Conservation (phyloP, 2,797 vertebrate genomes). For the Paguma larvata region DNA sequence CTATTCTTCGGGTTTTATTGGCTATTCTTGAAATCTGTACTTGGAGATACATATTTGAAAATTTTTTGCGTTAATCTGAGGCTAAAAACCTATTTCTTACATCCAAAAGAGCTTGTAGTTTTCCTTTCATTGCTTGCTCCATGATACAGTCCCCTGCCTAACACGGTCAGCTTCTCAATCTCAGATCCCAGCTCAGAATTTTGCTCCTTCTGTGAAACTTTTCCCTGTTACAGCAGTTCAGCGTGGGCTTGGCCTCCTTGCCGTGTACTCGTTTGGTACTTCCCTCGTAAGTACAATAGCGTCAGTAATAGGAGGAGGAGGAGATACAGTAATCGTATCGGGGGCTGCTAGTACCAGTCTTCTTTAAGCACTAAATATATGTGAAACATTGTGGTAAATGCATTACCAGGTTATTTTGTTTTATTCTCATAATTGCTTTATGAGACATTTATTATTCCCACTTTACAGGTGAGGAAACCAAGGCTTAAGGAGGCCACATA, state of each 20-base stretch:
- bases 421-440: background rate
- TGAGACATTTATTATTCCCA: background rate
- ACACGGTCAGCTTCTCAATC: background rate
- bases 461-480: background rate
- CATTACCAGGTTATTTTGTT: conserved; percentile 11
- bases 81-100: background rate
- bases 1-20: conserved; percentile 36
- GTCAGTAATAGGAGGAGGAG: background rate
- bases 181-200: background rate
- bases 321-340: background rate
- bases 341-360: conserved; percentile 42
- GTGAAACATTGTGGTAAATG: conserved; percentile 76
- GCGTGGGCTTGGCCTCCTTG: background rate
- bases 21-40: conserved; percentile 11
- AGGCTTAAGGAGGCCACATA: background rate
- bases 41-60: background rate
- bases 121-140: background rate
- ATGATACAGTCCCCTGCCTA: background rate
- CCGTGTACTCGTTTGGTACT: background rate
- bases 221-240: background rate
- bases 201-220: background rate
- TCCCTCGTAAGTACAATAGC: background rate
- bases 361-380: conserved; percentile 82
- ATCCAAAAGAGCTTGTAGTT: conserved; percentile 25
- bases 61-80: conserved; percentile 55